Base-by-base conservation (phyloP, 2,113 vertebrate species). In the Platichthys stellatus region DNA sequence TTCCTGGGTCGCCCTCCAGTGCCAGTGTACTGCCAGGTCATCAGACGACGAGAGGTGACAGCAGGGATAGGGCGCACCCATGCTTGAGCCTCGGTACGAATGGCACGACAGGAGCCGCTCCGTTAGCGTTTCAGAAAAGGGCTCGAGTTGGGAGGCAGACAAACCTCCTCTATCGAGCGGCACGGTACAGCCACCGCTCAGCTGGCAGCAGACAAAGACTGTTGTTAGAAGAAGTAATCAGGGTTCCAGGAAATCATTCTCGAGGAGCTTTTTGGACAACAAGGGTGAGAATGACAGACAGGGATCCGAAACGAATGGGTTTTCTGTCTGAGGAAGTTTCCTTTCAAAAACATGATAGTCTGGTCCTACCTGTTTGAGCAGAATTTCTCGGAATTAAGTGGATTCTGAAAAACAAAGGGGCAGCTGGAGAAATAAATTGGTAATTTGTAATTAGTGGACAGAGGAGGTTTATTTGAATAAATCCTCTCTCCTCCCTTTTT, bases 11-110 rank as follows among this genome's bases (percentile, higher is more conserved):
- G 84, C 85, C 78, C 62, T 74, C 85, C 20, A 12, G 67, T 51
- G 71, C 51, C 70, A 54, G 24, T 84, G 69, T 61, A 45, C 61
- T 67, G 73, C 80, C 86, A 88, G 66, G 69, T 79, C 88, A 78
- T 84, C 81, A 63, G 68, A 40, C 47, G 76, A 86, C 69, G 73
- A 85, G 81, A 75, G 66, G 56, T 73, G 86, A 88, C 76, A 86
- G 82, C 62, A 47, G 79, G 86, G 81, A 73, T 72, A 67, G 45
- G 57, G 40, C 70, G 74, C 70, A 58, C 62, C 81, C 76, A 82
- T 83, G 81, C 82, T 78, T 89, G 86, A 91, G 89, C 90, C 90
- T 82, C 83, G 58, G 43, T 47, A 18, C 82, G 91, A 85, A 88
- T 38, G 63, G 47, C 84, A 77, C 63, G 68, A 79, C 78, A 83